Base-by-base conservation (phyloP, 2,888 invertebrate genomes). In the Buathra laborator region DNA sequence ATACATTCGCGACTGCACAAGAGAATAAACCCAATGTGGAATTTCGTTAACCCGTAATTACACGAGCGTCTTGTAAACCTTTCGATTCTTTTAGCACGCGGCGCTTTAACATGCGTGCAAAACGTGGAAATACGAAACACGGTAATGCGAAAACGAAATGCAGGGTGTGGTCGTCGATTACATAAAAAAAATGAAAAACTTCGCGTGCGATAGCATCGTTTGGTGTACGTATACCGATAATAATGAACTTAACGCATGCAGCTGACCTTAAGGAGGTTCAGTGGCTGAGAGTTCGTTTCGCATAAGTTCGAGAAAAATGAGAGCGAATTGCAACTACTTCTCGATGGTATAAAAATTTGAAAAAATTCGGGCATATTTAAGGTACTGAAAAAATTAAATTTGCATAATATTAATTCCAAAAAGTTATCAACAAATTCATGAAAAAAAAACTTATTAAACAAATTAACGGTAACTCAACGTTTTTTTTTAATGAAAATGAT, bases 11-110 rank as follows among this genome's bases (percentile, higher is more conserved):
- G 74, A 51, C 62, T 44, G 80, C 56, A 56, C 62, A 46, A 43
- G 62, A 70, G 62, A 70, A 62, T 62, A 48, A 80, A 66, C 59
- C 32, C 44, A 64, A 37, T 44, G 64, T 9, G 43, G 51, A 72
- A 77, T 81, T 74, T 24, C n/a, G 37, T 19, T 14, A 59, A 51
- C 44, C 68, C 72, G 53, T 77, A 78, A 84, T 84, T 81, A 84
- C 75, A 19, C 80, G 76, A 48, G 24, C 37, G 5, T 10, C 70
- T 70, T 77, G 72, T 74, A 71, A 80, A 84, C 67, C 76, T 84
- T 81, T 48, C 68, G 62, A 68, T 81, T 62, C 62, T 67, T 76
- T 62, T 66, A 29, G 72, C 24, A 19, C 44, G 16, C 29, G 44
- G 3, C 29, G 72, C 44, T 56, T 44, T 16, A 19, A 24, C 43